Percentiles rank a stretch among this genome's conserved stretches.
Conservation (phyloP, 2,797 vertebrate species). For the Tarsius wallacei region DNA sequence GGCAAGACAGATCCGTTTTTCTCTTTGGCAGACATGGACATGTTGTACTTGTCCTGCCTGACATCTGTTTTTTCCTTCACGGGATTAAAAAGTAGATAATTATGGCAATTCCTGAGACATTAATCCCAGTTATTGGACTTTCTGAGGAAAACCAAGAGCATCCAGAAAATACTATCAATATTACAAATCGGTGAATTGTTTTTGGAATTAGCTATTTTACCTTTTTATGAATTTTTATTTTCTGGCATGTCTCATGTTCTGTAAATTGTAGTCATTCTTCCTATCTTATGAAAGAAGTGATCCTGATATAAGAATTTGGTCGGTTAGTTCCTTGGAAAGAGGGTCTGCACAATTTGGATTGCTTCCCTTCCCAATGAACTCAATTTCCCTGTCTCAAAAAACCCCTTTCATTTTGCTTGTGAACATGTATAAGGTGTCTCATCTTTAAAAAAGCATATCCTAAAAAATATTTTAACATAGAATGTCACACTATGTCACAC, state of each 20-base stretch:
- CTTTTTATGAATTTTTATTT: neutral
- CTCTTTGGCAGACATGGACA: neutral
- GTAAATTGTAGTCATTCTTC: neutral
- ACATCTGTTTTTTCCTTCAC: neutral
- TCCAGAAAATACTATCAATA: neutral
- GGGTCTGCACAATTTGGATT: neutral
- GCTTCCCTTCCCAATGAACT: neutral
- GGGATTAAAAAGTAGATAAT: neutral
- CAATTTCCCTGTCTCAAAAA: neutral
- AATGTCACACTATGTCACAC: neutral
- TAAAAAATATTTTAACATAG: neutral
- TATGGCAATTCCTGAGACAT: neutral
- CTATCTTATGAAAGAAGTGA: neutral
- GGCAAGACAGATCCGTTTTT: neutral
- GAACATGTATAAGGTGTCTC: neutral
- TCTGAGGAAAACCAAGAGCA: neutral
- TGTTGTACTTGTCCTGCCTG: neutral
- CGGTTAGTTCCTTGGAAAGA: neutral
- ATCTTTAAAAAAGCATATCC: constrained; percentile 33
- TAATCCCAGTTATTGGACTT: neutral
- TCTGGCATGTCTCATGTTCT: neutral
- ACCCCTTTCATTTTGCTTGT: neutral
- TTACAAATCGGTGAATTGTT: neutral
- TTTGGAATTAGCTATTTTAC: neutral
- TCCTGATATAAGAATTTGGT: neutral